A percentile compares a stretch with the other conserved stretches of the same genome.
Evolutionary conservation across 2,888 invertebrate species (phyloP).

Genomic region (Aphelenchoides bicaudatus): DNA sequence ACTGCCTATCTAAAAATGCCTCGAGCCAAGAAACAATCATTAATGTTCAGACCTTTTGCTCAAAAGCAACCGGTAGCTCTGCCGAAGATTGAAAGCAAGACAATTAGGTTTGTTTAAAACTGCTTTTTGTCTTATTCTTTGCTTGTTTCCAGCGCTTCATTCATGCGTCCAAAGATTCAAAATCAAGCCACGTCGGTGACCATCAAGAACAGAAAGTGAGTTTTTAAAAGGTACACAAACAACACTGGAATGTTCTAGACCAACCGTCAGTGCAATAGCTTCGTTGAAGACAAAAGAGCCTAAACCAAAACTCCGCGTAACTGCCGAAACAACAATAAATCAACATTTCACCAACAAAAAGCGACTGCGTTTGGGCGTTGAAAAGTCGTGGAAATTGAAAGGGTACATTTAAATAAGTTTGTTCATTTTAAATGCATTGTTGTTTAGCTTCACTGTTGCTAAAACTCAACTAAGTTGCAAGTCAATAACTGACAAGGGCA

Average conservation of each 20-base stretch:
- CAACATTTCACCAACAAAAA: conserved; percentile 1
- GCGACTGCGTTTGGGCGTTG: conserved; percentile 3
- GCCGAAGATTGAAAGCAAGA: background rate
- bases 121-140: no score
- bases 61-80: background rate
- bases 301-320: background rate
- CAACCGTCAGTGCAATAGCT: conserved; percentile 12
- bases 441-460: conserved; percentile 11
- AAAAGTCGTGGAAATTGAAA: conserved; percentile 14
- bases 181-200: background rate
- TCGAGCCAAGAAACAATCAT: no score
- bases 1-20: conserved; percentile 6
- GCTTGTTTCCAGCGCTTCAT: conserved; percentile 12
- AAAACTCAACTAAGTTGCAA: conserved; percentile 14
- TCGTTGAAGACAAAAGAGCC: background rate
- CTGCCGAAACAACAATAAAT: conserved; percentile 1
- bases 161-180: conserved; percentile 14
- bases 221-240: background rate
- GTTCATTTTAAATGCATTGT: conserved; percentile 20
- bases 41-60: no score
- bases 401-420: conserved; percentile 6
- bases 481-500: conserved; percentile 13
- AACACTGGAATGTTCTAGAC: conserved; percentile 17
- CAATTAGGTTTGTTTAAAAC: no score
- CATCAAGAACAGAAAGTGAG: conserved; percentile 15